A percentile compares a stretch with the other conserved stretches of the same genome.
These are phyloP conservation scores for Zootermopsis nevadensis DNA, from an alignment of 2,888 invertebrate genomes.

Conservation along the genomic window DNA sequence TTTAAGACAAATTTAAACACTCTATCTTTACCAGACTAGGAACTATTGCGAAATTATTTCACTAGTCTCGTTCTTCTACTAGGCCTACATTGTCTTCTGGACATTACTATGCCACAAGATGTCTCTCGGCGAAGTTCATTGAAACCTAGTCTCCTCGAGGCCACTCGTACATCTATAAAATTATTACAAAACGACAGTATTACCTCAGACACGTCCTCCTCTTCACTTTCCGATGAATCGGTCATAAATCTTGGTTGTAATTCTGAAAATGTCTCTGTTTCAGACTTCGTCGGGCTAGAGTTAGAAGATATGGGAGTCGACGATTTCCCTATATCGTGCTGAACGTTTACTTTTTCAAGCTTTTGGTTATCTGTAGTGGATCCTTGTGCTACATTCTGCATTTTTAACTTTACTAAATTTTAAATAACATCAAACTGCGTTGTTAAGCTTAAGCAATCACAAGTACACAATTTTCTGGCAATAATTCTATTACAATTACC, in stretches of 20 bases:
- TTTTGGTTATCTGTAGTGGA: conserved; percentile 82
- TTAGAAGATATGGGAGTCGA: conserved; percentile 87
- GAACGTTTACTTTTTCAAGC: conserved; percentile 80
- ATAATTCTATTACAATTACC: conserved; percentile 61
- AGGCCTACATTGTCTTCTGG: conserved; percentile 51
- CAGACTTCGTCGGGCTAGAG: conserved; percentile 85
- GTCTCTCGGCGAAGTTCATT: conserved; percentile 74
- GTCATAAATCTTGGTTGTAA: conserved; percentile 89
- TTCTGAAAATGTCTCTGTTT: conserved; percentile 88
- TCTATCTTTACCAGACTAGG: not conserved
- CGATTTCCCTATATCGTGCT: conserved; percentile 67
- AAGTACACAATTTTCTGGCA: conserved; percentile 59
- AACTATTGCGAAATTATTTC: conserved; percentile 19
- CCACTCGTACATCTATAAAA: conserved; percentile 53
- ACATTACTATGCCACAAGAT: conserved; percentile 67
- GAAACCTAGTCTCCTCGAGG: conserved; percentile 56
- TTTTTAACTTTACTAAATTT: conserved; percentile 78
- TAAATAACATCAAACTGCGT: conserved; percentile 64
- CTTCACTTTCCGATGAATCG: conserved; percentile 95
- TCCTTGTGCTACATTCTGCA: conserved; percentile 91
- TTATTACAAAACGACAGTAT: conserved; percentile 57
- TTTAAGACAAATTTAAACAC: not conserved
- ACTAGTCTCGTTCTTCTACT: conserved; percentile 12
- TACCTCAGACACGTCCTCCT: conserved; percentile 97
- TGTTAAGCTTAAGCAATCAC: conserved; percentile 59